Conservation (phyloP, 1,140 invertebrate genomes). For the Hyposmocoma kahamanoa region DNA sequence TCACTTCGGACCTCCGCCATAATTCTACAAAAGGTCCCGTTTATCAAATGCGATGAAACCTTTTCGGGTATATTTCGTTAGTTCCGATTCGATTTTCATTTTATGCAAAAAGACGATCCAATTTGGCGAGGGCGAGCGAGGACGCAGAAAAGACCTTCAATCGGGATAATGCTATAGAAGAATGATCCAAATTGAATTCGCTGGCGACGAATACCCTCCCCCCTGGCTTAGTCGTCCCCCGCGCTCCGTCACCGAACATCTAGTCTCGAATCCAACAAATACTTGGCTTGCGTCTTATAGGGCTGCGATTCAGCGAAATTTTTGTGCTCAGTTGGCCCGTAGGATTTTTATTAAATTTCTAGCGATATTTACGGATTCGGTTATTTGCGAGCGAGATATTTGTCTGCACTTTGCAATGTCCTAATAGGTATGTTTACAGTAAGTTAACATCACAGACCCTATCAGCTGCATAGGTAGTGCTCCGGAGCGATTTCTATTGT, state of each 20-base stretch:
- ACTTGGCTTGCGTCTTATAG: conserved; percentile 32
- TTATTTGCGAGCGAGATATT: conserved; percentile 9
- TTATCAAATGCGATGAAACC: conserved; percentile 14
- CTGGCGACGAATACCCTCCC: conserved; percentile 32
- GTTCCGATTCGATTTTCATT: conserved; percentile 64
- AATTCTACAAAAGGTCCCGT: neutral
- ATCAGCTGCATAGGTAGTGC: too few species aligned
- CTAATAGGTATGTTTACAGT: too few species aligned
- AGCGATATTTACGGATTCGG: conserved; percentile 22
- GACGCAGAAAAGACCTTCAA: conserved; percentile 33
- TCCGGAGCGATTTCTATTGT: too few species aligned
- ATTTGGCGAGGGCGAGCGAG: conserved; percentile 36
- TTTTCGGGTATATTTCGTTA: conserved; percentile 54
- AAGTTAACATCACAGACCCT: too few species aligned
- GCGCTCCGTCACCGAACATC: too few species aligned
- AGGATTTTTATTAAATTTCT: conserved; percentile 60
- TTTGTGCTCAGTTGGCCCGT: conserved; percentile 39
- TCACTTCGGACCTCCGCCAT: neutral
- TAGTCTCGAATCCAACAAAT: conserved; percentile 38
- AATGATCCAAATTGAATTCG: conserved; percentile 66
- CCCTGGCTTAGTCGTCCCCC: conserved; percentile 18
- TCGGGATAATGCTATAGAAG: conserved; percentile 64
- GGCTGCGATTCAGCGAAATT: conserved; percentile 52
- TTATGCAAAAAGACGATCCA: conserved; percentile 68
- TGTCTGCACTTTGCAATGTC: too few species aligned